Percentiles rank a stretch among this genome's conserved stretches.
Conservation (phyloP, 2,113 vertebrate species). For the Cinclus cinclus region DNA sequence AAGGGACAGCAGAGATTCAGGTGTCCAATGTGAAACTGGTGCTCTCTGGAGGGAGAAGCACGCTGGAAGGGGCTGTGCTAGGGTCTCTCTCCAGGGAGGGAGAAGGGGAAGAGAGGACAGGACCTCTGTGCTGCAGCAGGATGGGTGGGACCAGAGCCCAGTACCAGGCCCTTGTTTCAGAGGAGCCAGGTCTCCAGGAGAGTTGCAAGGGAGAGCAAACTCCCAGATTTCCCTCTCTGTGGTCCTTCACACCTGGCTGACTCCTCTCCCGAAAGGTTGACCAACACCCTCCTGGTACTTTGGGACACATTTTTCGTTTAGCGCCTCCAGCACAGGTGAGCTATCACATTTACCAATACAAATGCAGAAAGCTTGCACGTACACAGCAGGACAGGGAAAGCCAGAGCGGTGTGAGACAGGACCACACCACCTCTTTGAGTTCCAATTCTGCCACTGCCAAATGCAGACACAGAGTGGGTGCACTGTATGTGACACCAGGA, state of each 20-base stretch:
- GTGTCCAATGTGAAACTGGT: background rate
- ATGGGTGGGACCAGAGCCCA: background rate
- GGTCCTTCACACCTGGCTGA: background rate
- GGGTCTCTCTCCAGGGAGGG: background rate
- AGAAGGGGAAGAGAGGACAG: background rate
- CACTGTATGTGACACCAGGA: background rate
- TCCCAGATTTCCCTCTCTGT: background rate
- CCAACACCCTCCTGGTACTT: background rate
- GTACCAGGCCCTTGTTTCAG: background rate
- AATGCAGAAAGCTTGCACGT: accelerated
- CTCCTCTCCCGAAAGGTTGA: background rate
- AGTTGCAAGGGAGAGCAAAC: background rate
- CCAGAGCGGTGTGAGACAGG: background rate
- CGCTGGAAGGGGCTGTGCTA: background rate
- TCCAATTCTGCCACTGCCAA: background rate
- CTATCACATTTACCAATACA: background rate
- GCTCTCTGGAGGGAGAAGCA: background rate
- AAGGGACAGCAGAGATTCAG: background rate
- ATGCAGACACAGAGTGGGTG: background rate
- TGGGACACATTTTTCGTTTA: background rate
- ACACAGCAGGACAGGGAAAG: background rate
- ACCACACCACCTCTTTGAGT: accelerated
- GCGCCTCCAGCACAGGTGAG: background rate
- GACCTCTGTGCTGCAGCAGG: accelerated
- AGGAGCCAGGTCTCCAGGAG: background rate